These are phyloP conservation scores for Sphecodes monilicornis DNA, from an alignment of 2,888 invertebrate species.

Conservation along the genomic window DNA sequence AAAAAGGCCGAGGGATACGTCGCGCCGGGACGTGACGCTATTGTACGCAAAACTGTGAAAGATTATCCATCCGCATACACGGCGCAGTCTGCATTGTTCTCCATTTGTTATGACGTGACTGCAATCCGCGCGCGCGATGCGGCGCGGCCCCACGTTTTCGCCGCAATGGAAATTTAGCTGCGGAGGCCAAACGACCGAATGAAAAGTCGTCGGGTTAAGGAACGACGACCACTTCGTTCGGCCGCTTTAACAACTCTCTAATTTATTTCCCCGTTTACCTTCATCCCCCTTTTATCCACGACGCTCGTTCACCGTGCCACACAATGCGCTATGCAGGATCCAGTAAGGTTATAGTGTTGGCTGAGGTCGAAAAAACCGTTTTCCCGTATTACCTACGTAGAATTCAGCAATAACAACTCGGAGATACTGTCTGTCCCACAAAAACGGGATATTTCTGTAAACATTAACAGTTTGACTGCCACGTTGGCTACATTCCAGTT, in stretches of 20 bases:
- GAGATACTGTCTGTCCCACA: background rate
- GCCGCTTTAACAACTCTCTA: conserved; percentile 21
- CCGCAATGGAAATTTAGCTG: conserved; percentile 36
- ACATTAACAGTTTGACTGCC: background rate
- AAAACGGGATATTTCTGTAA: background rate
- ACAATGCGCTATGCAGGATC: background rate
- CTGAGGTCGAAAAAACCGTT: background rate
- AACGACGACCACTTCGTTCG: conserved; percentile 42
- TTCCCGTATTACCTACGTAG: background rate
- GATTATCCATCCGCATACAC: conserved; percentile 76
- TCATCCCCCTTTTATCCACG: conserved; percentile 10
- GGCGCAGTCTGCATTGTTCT: conserved; percentile 64
- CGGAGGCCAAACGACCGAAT: conserved; percentile 32
- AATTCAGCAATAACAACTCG: background rate
- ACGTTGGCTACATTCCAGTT: no score
- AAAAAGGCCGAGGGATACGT: conserved; percentile 62
- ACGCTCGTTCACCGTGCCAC: background rate
- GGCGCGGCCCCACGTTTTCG: background rate
- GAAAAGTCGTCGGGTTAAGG: conserved; percentile 30
- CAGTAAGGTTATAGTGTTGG: background rate
- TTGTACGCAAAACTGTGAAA: conserved; percentile 77
- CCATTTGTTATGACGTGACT: conserved; percentile 66
- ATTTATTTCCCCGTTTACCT: conserved; percentile 37
- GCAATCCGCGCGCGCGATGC: conserved; percentile 39
- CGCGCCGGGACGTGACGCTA: conserved; percentile 73